These are phyloP conservation scores for Acyrthosiphon pisum DNA, from an alignment of 1,140 invertebrate genomes.

Conservation along the genomic window DNA sequence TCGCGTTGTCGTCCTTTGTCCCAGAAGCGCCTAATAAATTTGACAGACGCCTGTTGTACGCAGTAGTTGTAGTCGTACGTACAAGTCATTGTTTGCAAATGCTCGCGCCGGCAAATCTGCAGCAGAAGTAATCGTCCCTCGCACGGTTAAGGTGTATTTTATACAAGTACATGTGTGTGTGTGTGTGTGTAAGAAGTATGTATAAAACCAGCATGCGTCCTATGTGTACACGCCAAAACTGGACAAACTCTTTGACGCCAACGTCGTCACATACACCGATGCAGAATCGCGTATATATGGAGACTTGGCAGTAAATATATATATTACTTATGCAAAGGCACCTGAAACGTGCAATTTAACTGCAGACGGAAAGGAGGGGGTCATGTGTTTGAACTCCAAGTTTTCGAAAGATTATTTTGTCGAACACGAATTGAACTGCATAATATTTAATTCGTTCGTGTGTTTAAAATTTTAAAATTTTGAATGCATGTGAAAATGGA, in stretches of 20 bases:
- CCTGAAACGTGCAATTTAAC: too few species aligned
- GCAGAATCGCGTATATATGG: not conserved
- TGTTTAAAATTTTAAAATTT: too few species aligned
- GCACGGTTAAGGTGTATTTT: not conserved
- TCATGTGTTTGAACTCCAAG: too few species aligned
- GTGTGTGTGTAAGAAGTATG: not conserved
- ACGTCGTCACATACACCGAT: not conserved
- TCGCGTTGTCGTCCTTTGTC: conserved; percentile 37
- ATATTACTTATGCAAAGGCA: too few species aligned
- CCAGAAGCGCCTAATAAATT: conserved; percentile 56
- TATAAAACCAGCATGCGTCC: not conserved
- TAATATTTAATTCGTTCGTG: too few species aligned
- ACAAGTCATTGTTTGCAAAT: conserved; percentile 57
- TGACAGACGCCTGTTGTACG: conserved; percentile 56
- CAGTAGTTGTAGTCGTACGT: conserved; percentile 8
- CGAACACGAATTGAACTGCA: too few species aligned
- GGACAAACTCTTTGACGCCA: conserved; percentile 18
- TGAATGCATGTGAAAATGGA: too few species aligned
- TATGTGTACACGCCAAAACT: not conserved
- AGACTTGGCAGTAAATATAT: too few species aligned
- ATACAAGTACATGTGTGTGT: not conserved
- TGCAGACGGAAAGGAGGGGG: too few species aligned
- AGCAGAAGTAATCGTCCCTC: not conserved
- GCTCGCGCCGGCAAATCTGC: not conserved
- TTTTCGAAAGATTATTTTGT: too few species aligned